These are phyloP conservation scores for Hipparchia semele DNA, from an alignment of 2,888 invertebrate species.

Conservation along the genomic window DNA sequence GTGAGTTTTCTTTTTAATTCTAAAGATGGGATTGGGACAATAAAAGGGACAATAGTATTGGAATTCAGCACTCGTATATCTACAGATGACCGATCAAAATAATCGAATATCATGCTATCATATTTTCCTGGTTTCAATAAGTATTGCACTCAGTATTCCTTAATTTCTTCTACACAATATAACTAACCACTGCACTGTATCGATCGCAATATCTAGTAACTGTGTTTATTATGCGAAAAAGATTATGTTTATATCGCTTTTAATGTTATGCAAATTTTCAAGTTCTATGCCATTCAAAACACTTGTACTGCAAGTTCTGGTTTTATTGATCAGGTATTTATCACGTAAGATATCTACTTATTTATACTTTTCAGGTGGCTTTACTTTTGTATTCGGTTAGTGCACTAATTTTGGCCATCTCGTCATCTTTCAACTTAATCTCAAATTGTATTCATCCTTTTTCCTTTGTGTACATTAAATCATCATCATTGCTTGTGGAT, in stretches of 20 bases:
- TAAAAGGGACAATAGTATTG: background rate
- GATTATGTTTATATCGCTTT: conserved; percentile 60
- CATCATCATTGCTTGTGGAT: too few species aligned
- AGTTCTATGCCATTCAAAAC: conserved; percentile 70
- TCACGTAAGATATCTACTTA: conserved; percentile 15
- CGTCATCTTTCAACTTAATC: background rate
- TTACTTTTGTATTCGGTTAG: background rate
- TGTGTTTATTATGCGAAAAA: conserved; percentile 53
- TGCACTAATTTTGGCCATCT: background rate
- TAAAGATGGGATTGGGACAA: background rate
- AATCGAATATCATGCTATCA: background rate
- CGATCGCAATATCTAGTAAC: conserved; percentile 49
- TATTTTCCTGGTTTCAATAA: background rate
- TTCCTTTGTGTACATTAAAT: too few species aligned
- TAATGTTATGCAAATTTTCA: conserved; percentile 73
- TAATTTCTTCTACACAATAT: background rate
- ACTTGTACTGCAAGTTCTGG: conserved; percentile 58
- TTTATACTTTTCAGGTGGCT: conserved; percentile 1
- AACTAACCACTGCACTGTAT: conserved; percentile 37
- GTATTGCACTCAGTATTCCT: background rate
- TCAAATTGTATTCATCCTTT: background rate
- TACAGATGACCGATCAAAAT: background rate
- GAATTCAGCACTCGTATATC: background rate
- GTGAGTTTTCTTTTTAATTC: too few species aligned
- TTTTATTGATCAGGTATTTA: conserved; percentile 43